Conservation (phyloP, 37 sponge, comb jelly and placozoan species). For the Beroe forskalii region DNA sequence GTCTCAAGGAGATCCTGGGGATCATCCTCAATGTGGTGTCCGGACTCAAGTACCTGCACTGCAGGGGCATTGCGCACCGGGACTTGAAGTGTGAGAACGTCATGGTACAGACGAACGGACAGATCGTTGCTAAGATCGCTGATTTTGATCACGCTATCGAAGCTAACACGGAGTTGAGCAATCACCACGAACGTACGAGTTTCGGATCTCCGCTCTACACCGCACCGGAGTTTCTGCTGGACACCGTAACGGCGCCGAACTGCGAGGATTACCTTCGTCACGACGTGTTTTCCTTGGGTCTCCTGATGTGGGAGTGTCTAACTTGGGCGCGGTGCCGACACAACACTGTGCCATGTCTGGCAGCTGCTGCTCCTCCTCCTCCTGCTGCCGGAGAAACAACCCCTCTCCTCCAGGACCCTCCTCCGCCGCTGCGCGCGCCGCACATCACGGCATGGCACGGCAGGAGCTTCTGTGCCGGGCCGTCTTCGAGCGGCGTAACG, state of each 20-base stretch:
- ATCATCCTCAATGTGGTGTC: neutral
- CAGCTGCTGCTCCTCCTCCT: too few relatives aligned
- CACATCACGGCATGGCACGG: neutral
- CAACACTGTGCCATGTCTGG: too few relatives aligned
- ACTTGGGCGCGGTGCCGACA: conserved; percentile 15
- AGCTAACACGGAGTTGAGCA: too few relatives aligned
- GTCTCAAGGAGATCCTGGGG: neutral
- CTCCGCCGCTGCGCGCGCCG: neutral
- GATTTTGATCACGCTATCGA: conserved; percentile 62
- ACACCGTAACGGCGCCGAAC: neutral
- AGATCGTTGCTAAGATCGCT: conserved; percentile 37
- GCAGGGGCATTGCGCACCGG: neutral
- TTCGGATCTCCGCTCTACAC: conserved; percentile 39
- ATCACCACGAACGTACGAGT: neutral
- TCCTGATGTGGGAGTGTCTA: conserved; percentile 41
- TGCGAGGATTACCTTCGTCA: neutral
- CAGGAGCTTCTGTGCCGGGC: too few relatives aligned
- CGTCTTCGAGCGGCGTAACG: too few relatives aligned
- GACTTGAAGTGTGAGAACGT: conserved; percentile 31
- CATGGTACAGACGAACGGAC: neutral
- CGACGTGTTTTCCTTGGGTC: conserved; percentile 23
- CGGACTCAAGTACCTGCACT: conserved; percentile 13
- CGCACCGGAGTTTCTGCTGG: conserved; percentile 42
- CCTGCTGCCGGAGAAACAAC: neutral
- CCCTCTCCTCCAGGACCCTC: neutral